These are phyloP conservation scores for Spisula subtruncata DNA, from an alignment of 2,888 invertebrate species.

Conservation along the genomic window DNA sequence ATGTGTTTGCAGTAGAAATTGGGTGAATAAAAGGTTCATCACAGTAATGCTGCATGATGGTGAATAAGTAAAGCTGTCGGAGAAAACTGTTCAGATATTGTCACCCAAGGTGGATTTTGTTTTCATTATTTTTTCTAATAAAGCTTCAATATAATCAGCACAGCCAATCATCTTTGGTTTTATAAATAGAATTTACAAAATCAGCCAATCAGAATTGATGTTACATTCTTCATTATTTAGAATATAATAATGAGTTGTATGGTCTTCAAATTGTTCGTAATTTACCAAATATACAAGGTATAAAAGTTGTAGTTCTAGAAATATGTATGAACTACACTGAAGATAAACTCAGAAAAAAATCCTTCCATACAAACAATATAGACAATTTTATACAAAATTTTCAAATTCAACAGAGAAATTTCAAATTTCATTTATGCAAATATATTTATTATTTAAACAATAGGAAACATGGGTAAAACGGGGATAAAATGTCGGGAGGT, in stretches of 20 bases:
- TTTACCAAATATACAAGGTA: neutral
- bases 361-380: neutral
- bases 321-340: neutral
- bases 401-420: constrained; percentile 1
- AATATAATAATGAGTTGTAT: neutral
- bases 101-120: neutral
- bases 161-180: constrained; percentile 4
- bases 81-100: neutral
- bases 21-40: neutral
- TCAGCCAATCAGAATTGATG: constrained; percentile 1
- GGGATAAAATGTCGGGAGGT: neutral
- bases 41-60: no score
- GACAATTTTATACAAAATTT: neutral
- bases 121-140: neutral
- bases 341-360: neutral
- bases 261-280: neutral
- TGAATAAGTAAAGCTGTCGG: neutral
- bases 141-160: neutral
- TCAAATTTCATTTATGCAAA: constrained; percentile 18
- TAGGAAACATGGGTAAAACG: neutral
- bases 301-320: neutral
- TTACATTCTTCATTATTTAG: neutral
- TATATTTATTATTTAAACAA: neutral
- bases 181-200: neutral
- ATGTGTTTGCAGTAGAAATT: neutral